Evolutionary conservation across 2,113 vertebrate species (phyloP), one percentile per base, ranked within the genome.

Genomic region (Lophura nycthemera): DNA sequence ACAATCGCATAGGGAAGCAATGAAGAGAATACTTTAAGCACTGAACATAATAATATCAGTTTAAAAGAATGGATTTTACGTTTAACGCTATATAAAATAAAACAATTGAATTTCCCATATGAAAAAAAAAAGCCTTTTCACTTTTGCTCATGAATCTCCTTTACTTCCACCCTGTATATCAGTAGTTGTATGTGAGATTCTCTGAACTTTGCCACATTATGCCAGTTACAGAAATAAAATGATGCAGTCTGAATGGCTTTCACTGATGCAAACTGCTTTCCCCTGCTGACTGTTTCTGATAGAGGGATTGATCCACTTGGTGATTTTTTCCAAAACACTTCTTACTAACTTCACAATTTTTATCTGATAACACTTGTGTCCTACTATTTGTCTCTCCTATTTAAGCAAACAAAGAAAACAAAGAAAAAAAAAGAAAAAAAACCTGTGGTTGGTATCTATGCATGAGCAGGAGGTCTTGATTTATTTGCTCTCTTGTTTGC

Each of bases 401-500:
- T 72, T 36, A 70, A 66, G 56, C 27, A 67, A 89, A 80, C 24
- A 52, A 90, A 30, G 6, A 27, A 43, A 86, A 40, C 5, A 43
- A 57, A 64, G 4, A 12, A 42, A 3, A 47, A 64, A 76, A 72
- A 15, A 10, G 69, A 72, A 6, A 17, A 15, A 38, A n/a, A 78
- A 85, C 10, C 8, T 76, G 36, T 4, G 4, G 63, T 77, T 83
- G 3, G 36, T 83, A 57, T 63, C 65, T 73, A 6, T 11, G 11
- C 74, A 52, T 20, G 42, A 89, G 70, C 63, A 82, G 63, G 20
- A 48, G 11, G 43, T 27, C 18, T 52, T 78, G 66, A 79, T 80
- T 94, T 78, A 82, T 76, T 94, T 92, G 54, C 74, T 82, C 2
- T 48, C 61, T 75, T 94, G 20, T 85, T 91, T 94, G 54, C 43